These are phyloP conservation scores for Sebastes dallii DNA, from an alignment of 2,797 vertebrate species.

Conservation along the genomic window DNA sequence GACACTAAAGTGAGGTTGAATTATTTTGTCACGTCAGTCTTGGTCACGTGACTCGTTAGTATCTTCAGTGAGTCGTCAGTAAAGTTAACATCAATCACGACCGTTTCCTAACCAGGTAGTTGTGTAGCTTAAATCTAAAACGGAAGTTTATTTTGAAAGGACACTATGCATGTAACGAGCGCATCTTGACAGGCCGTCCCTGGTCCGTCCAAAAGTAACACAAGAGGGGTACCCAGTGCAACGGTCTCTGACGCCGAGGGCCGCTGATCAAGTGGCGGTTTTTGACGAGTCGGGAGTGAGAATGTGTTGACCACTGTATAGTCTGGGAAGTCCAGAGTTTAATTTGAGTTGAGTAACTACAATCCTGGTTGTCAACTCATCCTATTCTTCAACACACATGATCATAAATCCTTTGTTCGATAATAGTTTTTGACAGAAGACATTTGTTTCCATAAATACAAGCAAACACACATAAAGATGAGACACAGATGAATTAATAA, in stretches of 20 bases:
- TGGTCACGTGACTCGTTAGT: no score
- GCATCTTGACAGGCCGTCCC: fast-evolving
- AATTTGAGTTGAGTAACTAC: neutral
- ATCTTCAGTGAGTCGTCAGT: no score
- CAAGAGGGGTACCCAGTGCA: no score
- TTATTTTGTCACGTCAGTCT: no score
- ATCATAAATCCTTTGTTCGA: fast-evolving
- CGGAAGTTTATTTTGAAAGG: no score
- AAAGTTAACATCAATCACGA: no score
- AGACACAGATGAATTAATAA: neutral
- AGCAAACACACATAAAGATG: neutral
- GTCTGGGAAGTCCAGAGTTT: neutral
- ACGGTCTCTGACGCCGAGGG: no score
- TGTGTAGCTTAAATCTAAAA: fast-evolving
- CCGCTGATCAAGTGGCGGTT: no score
- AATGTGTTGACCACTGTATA: neutral
- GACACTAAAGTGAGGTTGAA: no score
- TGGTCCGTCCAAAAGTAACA: no score
- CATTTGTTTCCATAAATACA: neutral
- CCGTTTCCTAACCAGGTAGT: no score
- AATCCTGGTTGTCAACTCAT: neutral
- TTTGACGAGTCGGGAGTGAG: no score
- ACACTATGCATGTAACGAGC: fast-evolving
- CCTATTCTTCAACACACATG: neutral
- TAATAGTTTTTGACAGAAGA: neutral